Evolutionary conservation across 2,888 invertebrate species (phyloP).

Genomic region (Archips xylosteana): DNA sequence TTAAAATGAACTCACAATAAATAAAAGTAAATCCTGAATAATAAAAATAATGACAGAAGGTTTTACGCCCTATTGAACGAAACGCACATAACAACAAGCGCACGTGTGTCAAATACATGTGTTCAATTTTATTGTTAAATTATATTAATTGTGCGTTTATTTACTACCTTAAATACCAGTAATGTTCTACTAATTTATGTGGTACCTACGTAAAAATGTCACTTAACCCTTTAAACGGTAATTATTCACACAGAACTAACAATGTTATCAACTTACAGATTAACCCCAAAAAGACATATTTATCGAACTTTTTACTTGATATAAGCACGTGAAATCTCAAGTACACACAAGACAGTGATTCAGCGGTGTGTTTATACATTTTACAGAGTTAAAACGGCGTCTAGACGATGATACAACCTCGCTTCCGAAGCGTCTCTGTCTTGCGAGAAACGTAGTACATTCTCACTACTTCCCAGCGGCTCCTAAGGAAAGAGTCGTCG

Average conservation of each 20-base stretch:
- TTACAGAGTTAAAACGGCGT: conserved; percentile 79
- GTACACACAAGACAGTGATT: neutral
- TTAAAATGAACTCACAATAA: no score
- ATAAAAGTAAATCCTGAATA: no score
- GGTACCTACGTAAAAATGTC: conserved; percentile 58
- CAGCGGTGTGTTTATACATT: neutral
- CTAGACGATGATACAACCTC: conserved; percentile 73
- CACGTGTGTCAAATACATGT: conserved; percentile 32
- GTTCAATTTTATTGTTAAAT: neutral
- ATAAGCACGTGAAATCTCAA: neutral
- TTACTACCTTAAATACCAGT: neutral
- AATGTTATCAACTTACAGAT: conserved; percentile 47
- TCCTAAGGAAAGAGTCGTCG: conserved; percentile 80
- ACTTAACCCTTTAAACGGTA: conserved; percentile 74
- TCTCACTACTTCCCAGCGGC: conserved; percentile 77
- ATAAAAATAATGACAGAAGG: neutral
- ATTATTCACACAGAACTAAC: conserved; percentile 41
- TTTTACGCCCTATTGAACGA: neutral
- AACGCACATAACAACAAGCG: conserved; percentile 36
- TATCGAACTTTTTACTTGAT: neutral
- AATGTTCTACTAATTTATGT: conserved; percentile 13
- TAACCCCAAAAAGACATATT: conserved; percentile 41
- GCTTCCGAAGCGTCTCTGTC: conserved; percentile 79
- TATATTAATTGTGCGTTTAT: neutral
- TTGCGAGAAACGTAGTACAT: conserved; percentile 82